Percentiles rank a stretch among this genome's conserved stretches.
Evolutionary conservation across 64 coral and sea anemone genomes (phyloP).

Genomic region (Orbicella faveolata): DNA sequence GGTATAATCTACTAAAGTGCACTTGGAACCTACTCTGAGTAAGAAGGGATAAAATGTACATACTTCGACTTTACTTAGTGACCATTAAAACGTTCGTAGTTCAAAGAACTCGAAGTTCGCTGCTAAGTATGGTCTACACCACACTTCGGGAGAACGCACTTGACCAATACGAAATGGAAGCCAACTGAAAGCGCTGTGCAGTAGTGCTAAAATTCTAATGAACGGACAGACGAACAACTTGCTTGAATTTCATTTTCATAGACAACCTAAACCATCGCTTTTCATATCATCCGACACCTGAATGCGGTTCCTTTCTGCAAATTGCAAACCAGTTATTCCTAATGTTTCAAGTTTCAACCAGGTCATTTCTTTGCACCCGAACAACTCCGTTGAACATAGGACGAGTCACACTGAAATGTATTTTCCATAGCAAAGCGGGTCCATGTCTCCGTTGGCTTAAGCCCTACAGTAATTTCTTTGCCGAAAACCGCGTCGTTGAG

Average conservation of each 20-base stretch:
- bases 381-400: background rate
- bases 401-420: background rate
- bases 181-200: conserved; percentile 16
- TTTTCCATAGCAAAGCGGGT: no score
- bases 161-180: background rate
- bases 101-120: background rate
- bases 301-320: conserved; percentile 1
- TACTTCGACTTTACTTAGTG: background rate
- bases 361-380: conserved; percentile 29
- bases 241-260: background rate
- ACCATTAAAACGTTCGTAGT: background rate
- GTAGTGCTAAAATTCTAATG: conserved; percentile 4
- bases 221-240: conserved; percentile 4
- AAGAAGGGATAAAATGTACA: background rate
- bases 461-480: no score
- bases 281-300: conserved; percentile 7
- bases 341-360: background rate
- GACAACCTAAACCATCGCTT: conserved; percentile 6
- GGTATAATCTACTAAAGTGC: background rate
- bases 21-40: background rate
- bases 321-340: background rate
- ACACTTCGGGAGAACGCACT: background rate
- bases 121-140: no score
- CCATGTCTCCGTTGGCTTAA: no score
- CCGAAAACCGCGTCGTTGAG: no score